Percentiles rank a stretch among this genome's conserved stretches.
phyloP scores from a whole-genome alignment of 2,888 invertebrate species.

The Epinotia demarniana region DNA sequence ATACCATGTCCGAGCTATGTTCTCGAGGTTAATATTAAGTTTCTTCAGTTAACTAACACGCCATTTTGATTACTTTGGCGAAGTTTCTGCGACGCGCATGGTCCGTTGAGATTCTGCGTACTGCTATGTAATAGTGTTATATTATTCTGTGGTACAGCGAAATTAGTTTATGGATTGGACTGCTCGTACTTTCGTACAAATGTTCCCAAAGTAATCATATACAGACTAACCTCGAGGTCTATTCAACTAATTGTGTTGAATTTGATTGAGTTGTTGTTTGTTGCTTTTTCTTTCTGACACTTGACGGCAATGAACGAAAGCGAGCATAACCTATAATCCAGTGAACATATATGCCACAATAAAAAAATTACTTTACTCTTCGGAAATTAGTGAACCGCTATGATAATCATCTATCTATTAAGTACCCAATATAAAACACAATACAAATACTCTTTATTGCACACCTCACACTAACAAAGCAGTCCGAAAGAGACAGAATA shows the following conservation, averaged over 20 bases:
- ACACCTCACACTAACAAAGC: too few species aligned
- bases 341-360: too few species aligned
- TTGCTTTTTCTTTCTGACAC: neutral
- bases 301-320: too few species aligned
- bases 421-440: too few species aligned
- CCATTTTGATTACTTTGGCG: constrained; percentile 45
- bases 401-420: too few species aligned
- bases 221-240: neutral
- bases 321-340: too few species aligned
- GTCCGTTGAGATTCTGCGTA: constrained; percentile 40
- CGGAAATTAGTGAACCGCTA: too few species aligned
- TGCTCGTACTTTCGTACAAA: constrained; percentile 8
- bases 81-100: constrained; percentile 33
- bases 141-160: neutral
- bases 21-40: constrained; percentile 44
- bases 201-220: neutral
- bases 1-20: constrained; percentile 41
- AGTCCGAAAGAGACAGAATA: too few species aligned
- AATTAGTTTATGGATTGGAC: constrained; percentile 35
- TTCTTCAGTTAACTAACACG: constrained; percentile 42
- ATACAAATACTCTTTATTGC: too few species aligned
- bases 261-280: neutral
- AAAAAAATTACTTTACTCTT: too few species aligned
- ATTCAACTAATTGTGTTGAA: neutral
- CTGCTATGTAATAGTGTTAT: too few species aligned